Percentiles rank a stretch among this genome's conserved stretches.
phyloP scores from a whole-genome alignment of 2,113 vertebrate genomes.

The Seriola aureovittata region DNA sequence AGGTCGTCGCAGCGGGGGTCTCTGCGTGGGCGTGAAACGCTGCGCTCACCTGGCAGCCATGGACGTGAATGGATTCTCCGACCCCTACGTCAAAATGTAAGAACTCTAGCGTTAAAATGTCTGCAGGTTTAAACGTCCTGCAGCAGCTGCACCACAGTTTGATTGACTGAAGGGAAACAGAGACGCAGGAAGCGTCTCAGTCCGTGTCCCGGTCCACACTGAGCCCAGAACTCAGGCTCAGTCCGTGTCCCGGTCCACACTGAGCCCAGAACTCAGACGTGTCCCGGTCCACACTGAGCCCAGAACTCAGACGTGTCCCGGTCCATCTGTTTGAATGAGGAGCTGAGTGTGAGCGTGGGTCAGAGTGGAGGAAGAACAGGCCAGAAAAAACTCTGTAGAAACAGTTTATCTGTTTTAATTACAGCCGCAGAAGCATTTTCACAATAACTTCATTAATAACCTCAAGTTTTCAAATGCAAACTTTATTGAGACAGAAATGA shows the following conservation, averaged over 20 bases:
- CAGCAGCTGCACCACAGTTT: too few species aligned
- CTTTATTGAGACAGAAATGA: too few species aligned
- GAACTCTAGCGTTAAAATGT: constrained; percentile 6
- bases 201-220: background rate
- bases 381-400: background rate
- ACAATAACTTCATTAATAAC: background rate
- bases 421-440: too few species aligned
- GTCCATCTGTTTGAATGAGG: background rate
- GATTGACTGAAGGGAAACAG: too few species aligned
- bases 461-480: background rate
- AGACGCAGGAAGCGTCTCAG: background rate
- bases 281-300: background rate
- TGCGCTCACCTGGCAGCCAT: constrained; percentile 92
- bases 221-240: background rate
- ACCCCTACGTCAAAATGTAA: constrained; percentile 93
- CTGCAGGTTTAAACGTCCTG: background rate
- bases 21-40: constrained; percentile 88
- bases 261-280: background rate
- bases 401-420: too few species aligned
- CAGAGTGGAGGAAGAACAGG: background rate
- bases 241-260: too few species aligned
- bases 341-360: background rate
- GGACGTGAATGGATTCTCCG: constrained; percentile 92
- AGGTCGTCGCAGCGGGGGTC: constrained; percentile 66
- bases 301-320: background rate